Conservation (phyloP, 1,140 invertebrate species). For the Lordiphosa collinella region DNA sequence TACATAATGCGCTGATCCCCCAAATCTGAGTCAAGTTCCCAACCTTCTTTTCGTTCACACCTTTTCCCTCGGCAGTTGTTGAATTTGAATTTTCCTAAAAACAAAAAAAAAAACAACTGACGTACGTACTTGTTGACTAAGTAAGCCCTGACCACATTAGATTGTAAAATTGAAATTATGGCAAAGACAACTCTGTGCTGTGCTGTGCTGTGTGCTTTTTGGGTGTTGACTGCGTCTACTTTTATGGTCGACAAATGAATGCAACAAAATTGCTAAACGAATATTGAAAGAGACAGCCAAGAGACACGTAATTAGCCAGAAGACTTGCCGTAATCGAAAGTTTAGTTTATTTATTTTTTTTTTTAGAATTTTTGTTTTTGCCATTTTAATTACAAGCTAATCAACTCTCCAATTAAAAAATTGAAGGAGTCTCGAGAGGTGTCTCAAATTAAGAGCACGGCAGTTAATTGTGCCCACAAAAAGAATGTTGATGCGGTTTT, state of each 20-base stretch:
- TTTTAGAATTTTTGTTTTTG: slow-evolving; percentile 52
- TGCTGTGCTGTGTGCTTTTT: slow-evolving; percentile 56
- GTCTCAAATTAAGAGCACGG: slow-evolving; percentile 24
- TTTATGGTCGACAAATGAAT: slow-evolving; percentile 76
- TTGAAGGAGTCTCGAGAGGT: slow-evolving; percentile 30
- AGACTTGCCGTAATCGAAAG: slow-evolving; percentile 52
- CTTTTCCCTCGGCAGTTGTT: slow-evolving; percentile 51
- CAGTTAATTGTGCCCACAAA: slow-evolving; percentile 75
- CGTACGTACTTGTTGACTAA: slow-evolving; percentile 62
- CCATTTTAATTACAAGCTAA: slow-evolving; percentile 67
- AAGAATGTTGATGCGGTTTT: slow-evolving; percentile 38
- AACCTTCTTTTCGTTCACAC: slow-evolving; percentile 11
- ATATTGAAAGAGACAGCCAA: slow-evolving; percentile 70
- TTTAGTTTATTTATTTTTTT: slow-evolving; percentile 48
- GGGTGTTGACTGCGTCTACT: slow-evolving; percentile 61
- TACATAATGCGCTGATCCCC: slow-evolving; percentile 56
- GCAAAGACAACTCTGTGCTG: slow-evolving; percentile 59
- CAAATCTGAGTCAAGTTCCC: slow-evolving; percentile 36
- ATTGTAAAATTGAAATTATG: slow-evolving; percentile 60
- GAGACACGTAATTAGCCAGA: slow-evolving; percentile 71
- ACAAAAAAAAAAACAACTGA: slow-evolving; percentile 35
- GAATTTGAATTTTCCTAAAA: slow-evolving; percentile 50
- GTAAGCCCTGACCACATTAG: slow-evolving; percentile 29
- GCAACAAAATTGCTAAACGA: slow-evolving; percentile 68
- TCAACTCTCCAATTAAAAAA: slow-evolving; percentile 61